Percentiles rank a stretch among this genome's conserved stretches.
These are phyloP conservation scores for Nyctibius grandis DNA, from an alignment of 2,797 vertebrate species.

Conservation along the genomic window DNA sequence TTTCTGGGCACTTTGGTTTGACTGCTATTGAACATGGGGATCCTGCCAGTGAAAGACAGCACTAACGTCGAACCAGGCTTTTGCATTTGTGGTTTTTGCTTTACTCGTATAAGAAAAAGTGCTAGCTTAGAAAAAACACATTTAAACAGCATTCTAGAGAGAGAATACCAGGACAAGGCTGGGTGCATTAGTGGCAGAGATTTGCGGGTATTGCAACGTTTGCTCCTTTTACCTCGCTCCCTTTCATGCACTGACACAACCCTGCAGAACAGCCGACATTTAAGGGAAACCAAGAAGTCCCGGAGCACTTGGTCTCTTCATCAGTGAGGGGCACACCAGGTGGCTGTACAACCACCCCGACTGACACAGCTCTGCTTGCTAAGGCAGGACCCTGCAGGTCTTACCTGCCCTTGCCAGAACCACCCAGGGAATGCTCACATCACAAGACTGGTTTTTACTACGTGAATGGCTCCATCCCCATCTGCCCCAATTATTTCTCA, in stretches of 20 bases:
- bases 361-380: neutral
- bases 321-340: accelerated
- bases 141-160: neutral
- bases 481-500: neutral
- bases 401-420: neutral
- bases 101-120: neutral
- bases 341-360: neutral
- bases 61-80: neutral
- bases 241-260: neutral
- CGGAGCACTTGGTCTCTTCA: neutral
- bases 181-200: constrained; percentile 42
- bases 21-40: accelerated
- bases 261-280: accelerated
- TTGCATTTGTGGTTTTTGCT: neutral
- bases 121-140: neutral
- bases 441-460: neutral
- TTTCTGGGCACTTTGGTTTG: neutral
- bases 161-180: neutral
- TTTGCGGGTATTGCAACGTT: neutral
- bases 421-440: neutral
- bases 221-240: neutral
- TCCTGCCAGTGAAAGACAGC: neutral
- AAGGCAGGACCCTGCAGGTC: neutral
- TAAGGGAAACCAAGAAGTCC: neutral
- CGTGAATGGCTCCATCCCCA: neutral